phyloP scores from a whole-genome alignment of 1,140 invertebrate genomes.

The Thalassaphorura encarpata region DNA sequence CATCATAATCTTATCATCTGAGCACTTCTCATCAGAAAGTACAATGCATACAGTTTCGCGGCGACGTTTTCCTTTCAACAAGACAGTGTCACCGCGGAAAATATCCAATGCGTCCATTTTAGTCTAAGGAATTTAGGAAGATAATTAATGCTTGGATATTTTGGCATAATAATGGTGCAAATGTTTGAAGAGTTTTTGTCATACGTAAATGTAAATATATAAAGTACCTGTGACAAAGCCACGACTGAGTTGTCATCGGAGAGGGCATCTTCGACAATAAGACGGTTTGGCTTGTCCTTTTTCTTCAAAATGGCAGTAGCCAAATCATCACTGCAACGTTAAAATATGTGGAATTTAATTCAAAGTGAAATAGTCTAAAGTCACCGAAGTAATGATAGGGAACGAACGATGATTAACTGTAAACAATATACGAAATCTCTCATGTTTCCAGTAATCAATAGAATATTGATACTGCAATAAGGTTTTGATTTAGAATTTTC shows the following conservation, averaged over 20 bases:
- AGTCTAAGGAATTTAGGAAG: slow-evolving; percentile 44
- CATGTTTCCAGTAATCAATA: too few relatives aligned
- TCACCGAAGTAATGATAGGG: too few relatives aligned
- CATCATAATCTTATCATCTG: slow-evolving; percentile 86
- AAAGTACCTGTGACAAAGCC: slow-evolving; percentile 71
- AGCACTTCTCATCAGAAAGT: slow-evolving; percentile 74
- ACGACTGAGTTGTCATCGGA: slow-evolving; percentile 99
- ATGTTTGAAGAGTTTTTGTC: too few relatives aligned
- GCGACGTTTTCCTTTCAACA: slow-evolving; percentile 93
- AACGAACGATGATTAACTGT: too few relatives aligned
- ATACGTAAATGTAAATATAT: too few relatives aligned
- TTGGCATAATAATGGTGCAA: too few relatives aligned
- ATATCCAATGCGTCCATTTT: slow-evolving; percentile 99
- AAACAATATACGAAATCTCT: too few relatives aligned
- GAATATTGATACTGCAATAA: too few relatives aligned
- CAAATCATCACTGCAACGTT: background rate
- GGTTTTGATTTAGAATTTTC: too few relatives aligned
- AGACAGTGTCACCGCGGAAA: slow-evolving; percentile 94
- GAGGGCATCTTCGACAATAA: slow-evolving; percentile 93
- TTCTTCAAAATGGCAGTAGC: slow-evolving; percentile 93
- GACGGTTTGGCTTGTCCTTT: slow-evolving; percentile 94
- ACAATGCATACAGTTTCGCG: slow-evolving; percentile 84
- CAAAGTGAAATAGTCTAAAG: too few relatives aligned
- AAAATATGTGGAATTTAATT: background rate
- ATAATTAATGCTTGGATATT: background rate